phyloP scores from a whole-genome alignment of 2,797 vertebrate species.

The Syngnathus rostellatus region DNA sequence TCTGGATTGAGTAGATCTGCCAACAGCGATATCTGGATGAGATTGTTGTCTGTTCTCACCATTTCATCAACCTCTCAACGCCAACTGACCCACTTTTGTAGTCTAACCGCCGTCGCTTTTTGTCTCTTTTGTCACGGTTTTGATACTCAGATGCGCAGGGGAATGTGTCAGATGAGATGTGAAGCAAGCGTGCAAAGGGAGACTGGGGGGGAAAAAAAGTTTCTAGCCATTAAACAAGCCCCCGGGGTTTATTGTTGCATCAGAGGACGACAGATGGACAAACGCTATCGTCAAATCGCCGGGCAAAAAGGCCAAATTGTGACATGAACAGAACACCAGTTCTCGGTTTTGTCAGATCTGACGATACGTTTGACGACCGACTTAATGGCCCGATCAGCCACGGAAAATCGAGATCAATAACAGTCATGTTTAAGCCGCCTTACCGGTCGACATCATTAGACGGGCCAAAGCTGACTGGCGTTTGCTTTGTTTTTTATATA shows the following conservation, averaged over 20 bases:
- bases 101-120: background rate
- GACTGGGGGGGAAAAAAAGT: no score
- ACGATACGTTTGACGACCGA: background rate
- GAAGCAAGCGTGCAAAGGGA: background rate
- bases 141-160: background rate
- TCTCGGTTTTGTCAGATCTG: slow-evolving; percentile 1
- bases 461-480: background rate
- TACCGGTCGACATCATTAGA: background rate
- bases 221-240: background rate
- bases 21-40: slow-evolving; percentile 1
- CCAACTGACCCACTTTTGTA: slow-evolving; percentile 5
- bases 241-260: background rate
- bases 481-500: background rate
- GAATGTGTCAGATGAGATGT: slow-evolving; percentile 1
- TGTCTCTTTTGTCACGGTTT: background rate
- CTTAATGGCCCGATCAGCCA: background rate
- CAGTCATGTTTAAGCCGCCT: background rate
- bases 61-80: background rate
- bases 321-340: background rate
- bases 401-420: background rate
- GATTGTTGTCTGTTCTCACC: background rate
- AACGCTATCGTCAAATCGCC: background rate
- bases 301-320: background rate
- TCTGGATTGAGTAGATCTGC: background rate
- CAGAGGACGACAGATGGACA: background rate